phyloP scores from a whole-genome alignment of 2,888 invertebrate genomes.

The Ichneumoninae sp. region DNA sequence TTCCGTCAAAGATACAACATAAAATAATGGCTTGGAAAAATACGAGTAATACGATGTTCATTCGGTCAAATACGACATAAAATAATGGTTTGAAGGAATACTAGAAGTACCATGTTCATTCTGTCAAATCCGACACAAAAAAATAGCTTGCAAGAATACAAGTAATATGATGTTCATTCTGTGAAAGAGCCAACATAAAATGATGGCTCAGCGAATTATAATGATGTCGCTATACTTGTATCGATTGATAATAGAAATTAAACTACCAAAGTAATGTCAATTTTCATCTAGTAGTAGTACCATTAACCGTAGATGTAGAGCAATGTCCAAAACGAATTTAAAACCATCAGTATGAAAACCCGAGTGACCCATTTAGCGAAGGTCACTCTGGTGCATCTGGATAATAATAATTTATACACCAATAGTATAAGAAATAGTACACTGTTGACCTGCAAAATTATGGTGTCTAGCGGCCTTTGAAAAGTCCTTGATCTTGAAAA shows the following conservation, averaged over 20 bases:
- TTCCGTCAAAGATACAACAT: not conserved
- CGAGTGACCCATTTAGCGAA: constrained; percentile 85
- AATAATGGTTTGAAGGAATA: constrained; percentile 76
- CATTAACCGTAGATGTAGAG: constrained; percentile 81
- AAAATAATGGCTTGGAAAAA: constrained; percentile 67
- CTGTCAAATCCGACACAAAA: not conserved
- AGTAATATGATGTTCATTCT: constrained; percentile 69
- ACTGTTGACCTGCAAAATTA: no score
- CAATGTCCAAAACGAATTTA: constrained; percentile 84
- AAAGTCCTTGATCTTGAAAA: no score
- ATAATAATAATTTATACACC: not conserved
- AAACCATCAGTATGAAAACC: constrained; percentile 84
- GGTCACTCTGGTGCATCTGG: constrained; percentile 78
- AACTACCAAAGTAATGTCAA: no score
- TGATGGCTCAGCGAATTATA: not conserved
- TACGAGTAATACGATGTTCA: constrained; percentile 69
- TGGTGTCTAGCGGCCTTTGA: no score
- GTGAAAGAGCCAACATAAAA: not conserved
- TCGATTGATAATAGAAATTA: no score
- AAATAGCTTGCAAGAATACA: constrained; percentile 74
- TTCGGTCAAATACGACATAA: no score
- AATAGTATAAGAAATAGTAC: no score
- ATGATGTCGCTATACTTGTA: no score
- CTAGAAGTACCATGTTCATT: constrained; percentile 70
- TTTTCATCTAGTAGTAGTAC: no score